A percentile compares a stretch with the other conserved stretches of the same genome.
phyloP scores from a whole-genome alignment of 2,113 vertebrate species.

The Hippocampus comes region DNA sequence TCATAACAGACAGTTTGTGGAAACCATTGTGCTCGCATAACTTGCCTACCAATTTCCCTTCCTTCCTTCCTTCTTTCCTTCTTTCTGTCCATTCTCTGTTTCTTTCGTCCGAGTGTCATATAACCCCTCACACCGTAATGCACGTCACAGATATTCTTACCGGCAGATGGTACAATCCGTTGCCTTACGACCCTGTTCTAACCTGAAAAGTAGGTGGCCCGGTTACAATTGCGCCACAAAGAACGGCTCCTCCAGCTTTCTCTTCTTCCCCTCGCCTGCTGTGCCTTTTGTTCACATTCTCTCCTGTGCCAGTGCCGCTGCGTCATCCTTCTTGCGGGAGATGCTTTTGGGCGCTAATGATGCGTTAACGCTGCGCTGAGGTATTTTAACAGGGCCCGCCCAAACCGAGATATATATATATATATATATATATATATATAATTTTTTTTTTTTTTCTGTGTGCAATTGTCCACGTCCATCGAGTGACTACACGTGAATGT shows the following conservation, averaged over 20 bases:
- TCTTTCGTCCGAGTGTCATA: neutral
- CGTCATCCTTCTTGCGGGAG: slow-evolving; percentile 1
- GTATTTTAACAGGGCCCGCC: slow-evolving; percentile 38
- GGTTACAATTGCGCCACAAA: neutral
- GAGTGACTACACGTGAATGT: slow-evolving; percentile 1
- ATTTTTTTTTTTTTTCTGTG: neutral
- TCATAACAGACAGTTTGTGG: too few relatives aligned
- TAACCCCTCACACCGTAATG: neutral
- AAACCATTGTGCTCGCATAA: too few relatives aligned
- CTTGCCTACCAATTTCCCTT: too few relatives aligned
- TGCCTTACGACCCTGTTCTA: neutral
- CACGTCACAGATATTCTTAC: neutral
- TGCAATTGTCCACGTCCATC: slow-evolving; percentile 9
- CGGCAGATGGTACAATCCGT: neutral
- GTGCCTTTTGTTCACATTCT: neutral
- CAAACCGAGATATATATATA: too few relatives aligned
- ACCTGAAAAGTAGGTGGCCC: neutral
- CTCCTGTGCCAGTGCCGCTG: neutral
- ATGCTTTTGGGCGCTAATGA: slow-evolving; percentile 14
- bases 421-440: too few relatives aligned
- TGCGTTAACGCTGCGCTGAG: slow-evolving; percentile 12
- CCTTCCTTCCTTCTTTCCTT: neutral
- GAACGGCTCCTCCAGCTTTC: neutral
- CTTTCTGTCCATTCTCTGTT: neutral
- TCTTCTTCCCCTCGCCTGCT: neutral